These are phyloP conservation scores for Amphiprion ocellaris DNA, from an alignment of 2,113 vertebrate genomes.

Conservation along the genomic window DNA sequence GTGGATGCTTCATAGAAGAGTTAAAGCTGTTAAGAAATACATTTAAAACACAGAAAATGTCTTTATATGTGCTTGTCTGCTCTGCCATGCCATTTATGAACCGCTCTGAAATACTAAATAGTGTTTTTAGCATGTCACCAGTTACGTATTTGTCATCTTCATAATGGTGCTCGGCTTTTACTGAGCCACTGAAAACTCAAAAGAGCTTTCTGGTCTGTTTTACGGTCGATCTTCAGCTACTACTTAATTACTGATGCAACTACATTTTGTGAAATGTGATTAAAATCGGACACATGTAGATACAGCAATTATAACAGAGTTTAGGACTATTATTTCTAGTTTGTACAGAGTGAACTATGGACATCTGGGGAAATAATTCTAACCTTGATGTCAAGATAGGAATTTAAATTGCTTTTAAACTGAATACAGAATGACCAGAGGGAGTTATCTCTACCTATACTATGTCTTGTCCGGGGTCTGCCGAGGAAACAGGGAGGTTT, in stretches of 20 bases:
- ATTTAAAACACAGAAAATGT: no score
- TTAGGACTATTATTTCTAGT: neutral
- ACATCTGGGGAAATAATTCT: constrained; percentile 3
- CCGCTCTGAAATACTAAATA: neutral
- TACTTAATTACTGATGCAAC: no score
- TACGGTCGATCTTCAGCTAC: no score
- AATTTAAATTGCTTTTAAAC: constrained; percentile 20
- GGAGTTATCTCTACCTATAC: neutral
- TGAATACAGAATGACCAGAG: neutral
- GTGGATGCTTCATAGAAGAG: neutral
- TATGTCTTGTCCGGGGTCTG: neutral
- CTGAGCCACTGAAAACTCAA: no score
- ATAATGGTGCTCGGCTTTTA: neutral
- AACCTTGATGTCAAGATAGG: neutral
- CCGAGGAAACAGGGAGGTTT: neutral
- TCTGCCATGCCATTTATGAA: neutral
- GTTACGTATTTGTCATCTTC: neutral
- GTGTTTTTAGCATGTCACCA: neutral
- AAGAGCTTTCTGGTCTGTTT: no score
- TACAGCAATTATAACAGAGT: neutral
- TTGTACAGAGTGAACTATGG: neutral
- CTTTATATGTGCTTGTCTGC: neutral
- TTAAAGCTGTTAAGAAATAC: no score
- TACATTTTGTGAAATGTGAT: neutral
- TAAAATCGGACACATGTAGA: neutral